Conservation (phyloP, 2,888 invertebrate species). For the Orthosia gothica region DNA sequence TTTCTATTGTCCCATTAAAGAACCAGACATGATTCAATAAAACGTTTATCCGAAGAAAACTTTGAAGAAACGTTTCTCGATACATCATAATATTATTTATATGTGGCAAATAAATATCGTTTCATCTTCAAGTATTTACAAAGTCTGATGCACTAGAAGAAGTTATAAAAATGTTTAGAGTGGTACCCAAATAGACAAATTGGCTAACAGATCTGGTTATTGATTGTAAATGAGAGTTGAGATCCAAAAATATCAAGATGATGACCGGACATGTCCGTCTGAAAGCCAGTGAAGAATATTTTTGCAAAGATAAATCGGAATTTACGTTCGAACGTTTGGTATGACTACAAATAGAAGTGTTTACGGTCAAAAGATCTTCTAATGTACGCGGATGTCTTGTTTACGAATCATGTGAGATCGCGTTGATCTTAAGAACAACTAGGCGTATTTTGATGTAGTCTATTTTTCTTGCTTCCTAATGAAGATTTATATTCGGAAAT, state of each 20-base stretch:
- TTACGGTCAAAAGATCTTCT: conserved; percentile 37
- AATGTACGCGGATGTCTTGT: conserved; percentile 45
- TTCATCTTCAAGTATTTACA: conserved; percentile 18
- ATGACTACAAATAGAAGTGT: conserved; percentile 46
- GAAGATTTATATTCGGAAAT: conserved; percentile 52
- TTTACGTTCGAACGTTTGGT: conserved; percentile 20
- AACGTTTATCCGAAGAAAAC: background rate
- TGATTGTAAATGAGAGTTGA: background rate
- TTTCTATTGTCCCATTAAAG: background rate
- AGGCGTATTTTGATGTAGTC: conserved; percentile 33
- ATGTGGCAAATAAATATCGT: conserved; percentile 21
- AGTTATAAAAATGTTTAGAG: conserved; percentile 35
- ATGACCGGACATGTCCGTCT: conserved; percentile 32
- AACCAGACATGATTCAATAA: background rate
- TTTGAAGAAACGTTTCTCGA: background rate
- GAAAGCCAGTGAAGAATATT: conserved; percentile 9
- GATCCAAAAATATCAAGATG: conserved; percentile 19
- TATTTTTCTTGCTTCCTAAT: conserved; percentile 43
- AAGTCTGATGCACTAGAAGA: conserved; percentile 5
- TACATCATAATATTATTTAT: conserved; percentile 17
- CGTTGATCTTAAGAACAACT: conserved; percentile 4
- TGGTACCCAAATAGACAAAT: conserved; percentile 13
- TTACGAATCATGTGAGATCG: conserved; percentile 27
- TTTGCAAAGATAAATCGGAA: background rate
- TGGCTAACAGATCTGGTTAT: conserved; percentile 20